Percentiles rank a stretch among this genome's conserved stretches.
phyloP scores from a whole-genome alignment of 2,888 invertebrate genomes.

The Tineola bisselliella region DNA sequence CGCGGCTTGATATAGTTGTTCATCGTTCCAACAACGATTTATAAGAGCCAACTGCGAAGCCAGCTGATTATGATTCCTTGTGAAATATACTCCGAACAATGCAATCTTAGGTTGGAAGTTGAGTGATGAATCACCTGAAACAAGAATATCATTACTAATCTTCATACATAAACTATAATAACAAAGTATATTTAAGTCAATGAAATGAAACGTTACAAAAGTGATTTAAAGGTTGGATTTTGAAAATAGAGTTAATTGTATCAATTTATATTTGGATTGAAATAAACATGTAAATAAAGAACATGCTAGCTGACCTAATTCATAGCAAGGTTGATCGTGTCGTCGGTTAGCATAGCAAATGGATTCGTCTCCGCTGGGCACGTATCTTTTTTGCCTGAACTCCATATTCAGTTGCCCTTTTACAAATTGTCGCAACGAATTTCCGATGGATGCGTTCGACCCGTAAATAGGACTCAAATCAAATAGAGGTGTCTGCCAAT shows the following conservation, averaged over 20 bases:
- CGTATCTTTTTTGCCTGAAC: constrained; percentile 11
- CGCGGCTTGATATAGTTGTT: constrained; percentile 8
- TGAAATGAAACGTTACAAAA: no score
- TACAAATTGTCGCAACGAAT: constrained; percentile 10
- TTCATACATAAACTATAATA: not conserved
- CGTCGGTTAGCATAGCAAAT: constrained; percentile 9
- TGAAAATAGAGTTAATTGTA: not conserved
- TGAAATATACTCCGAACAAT: constrained; percentile 4
- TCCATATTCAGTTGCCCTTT: constrained; percentile 15
- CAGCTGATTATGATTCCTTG: constrained; percentile 5
- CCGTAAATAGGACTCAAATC: constrained; percentile 13
- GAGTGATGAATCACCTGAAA: not conserved
- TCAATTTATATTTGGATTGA: not conserved
- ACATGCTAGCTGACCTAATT: not conserved
- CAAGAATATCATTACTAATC: not conserved
- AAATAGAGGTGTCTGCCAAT: constrained; percentile 12
- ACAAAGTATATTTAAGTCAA: no score
- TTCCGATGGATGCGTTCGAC: not conserved
- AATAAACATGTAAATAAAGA: no score
- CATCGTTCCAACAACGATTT: constrained; percentile 12
- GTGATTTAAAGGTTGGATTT: not conserved
- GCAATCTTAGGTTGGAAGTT: constrained; percentile 13
- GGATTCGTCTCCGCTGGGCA: not conserved
- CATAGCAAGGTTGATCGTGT: constrained; percentile 2
- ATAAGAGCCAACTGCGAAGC: constrained; percentile 11